Conservation (phyloP, 2,797 vertebrate genomes). For the Myotis pilosus region DNA sequence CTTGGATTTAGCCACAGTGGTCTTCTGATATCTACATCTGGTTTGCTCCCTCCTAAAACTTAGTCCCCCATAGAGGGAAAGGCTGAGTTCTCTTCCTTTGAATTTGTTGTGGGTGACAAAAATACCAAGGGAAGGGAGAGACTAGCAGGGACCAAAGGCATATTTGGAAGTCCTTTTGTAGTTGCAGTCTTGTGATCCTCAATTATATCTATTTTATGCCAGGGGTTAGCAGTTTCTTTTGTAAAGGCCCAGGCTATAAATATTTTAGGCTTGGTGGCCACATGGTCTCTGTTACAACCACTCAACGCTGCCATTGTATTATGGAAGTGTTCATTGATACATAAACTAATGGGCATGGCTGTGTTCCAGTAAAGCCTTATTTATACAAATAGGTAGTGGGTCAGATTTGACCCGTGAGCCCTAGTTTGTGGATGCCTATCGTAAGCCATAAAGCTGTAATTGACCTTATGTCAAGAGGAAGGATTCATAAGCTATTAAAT, state of each 20-base stretch:
- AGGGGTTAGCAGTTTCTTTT: not conserved
- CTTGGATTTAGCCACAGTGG: not conserved
- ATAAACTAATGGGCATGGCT: not conserved
- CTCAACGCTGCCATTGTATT: not conserved
- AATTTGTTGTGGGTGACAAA: constrained; percentile 17
- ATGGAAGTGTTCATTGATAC: not conserved
- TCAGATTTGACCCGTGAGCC: not conserved
- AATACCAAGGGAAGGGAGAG: not conserved
- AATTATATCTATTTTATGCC: not conserved
- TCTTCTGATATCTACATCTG: not conserved
- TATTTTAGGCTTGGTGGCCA: constrained; percentile 31
- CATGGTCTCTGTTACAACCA: constrained; percentile 19
- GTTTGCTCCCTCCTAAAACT: constrained; percentile 25
- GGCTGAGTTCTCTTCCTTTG: not conserved
- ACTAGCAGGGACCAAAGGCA: not conserved
- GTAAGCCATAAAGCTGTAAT: constrained; percentile 14
- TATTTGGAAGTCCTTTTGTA: not conserved
- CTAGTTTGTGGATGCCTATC: not conserved
- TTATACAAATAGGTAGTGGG: constrained; percentile 28
- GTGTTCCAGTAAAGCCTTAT: not conserved
- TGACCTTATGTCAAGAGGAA: constrained; percentile 5
- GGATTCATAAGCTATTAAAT: constrained; percentile 1
- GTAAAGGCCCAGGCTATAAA: constrained; percentile 13
- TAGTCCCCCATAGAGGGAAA: not conserved
- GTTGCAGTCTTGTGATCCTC: not conserved